Percentiles rank a stretch among this genome's conserved stretches.
phyloP scores from a whole-genome alignment of 2,113 vertebrate species.

The Stegastes partitus region DNA sequence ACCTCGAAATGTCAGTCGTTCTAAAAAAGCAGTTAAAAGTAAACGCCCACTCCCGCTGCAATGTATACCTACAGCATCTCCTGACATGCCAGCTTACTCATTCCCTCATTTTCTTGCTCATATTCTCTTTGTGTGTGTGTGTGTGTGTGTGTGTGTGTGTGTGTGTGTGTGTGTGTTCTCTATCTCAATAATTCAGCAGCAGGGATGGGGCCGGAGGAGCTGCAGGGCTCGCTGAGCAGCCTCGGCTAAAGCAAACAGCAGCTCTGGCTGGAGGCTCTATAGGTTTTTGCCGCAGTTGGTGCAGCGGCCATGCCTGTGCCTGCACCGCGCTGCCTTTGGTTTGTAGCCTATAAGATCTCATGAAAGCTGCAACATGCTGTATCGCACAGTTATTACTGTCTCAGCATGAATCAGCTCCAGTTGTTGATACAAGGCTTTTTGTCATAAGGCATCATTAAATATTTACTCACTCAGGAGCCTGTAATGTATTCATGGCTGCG shows the following conservation, averaged over 20 bases:
- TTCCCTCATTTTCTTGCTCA: background rate
- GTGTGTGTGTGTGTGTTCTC: background rate
- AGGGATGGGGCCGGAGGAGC: conserved; percentile 12
- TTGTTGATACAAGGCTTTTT: background rate
- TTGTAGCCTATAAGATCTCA: background rate
- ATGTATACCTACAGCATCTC: background rate
- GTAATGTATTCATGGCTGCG: background rate
- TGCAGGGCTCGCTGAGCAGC: conserved; percentile 18
- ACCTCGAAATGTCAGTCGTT: background rate
- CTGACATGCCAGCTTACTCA: background rate
- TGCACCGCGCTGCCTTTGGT: background rate
- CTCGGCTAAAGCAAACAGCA: conserved; percentile 41
- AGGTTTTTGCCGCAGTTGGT: conserved; percentile 29
- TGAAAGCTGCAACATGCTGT: background rate
- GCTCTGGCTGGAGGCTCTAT: conserved; percentile 19
- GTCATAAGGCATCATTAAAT: background rate
- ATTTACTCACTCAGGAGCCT: background rate
- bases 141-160: too few relatives aligned
- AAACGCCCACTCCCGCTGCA: conserved; percentile 4
- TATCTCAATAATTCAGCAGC: conserved; percentile 55
- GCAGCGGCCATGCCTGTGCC: background rate
- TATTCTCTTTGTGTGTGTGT: conserved; percentile 8
- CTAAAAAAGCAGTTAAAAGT: background rate
- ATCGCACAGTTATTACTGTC: background rate
- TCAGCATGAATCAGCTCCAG: background rate